Percentiles rank a stretch among this genome's conserved stretches.
Conservation (phyloP, 2,113 vertebrate genomes). For the Gymnobelideus leadbeateri region DNA sequence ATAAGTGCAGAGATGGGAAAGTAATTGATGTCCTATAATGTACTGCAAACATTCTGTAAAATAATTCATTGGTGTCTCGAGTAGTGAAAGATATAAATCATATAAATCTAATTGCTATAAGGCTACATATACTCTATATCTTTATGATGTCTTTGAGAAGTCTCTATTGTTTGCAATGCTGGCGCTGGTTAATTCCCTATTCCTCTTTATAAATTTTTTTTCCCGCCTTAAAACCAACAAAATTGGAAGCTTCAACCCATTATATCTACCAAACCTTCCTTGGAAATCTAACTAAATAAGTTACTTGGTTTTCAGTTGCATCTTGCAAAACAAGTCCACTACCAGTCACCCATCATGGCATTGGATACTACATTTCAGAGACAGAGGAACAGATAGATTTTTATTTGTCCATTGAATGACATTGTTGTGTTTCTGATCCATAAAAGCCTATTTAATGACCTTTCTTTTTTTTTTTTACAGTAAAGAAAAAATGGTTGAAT, state of each 20-base stretch:
- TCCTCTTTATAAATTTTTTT: background rate
- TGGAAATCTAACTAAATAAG: background rate
- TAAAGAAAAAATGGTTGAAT: background rate
- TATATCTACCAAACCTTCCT: background rate
- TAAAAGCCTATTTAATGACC: no score
- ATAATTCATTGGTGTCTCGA: background rate
- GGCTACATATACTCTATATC: background rate
- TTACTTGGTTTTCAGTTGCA: background rate
- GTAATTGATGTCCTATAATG: background rate
- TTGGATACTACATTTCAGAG: no score
- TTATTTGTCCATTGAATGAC: background rate
- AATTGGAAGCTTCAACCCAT: background rate
- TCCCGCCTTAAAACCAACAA: background rate
- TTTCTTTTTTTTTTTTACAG: background rate
- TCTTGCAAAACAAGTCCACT: background rate
- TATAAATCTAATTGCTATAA: background rate
- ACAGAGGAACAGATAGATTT: background rate
- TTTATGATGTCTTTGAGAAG: background rate
- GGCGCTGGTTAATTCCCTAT: background rate
- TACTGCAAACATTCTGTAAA: background rate
- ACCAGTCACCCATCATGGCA: background rate
- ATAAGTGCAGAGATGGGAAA: background rate
- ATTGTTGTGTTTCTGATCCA: background rate
- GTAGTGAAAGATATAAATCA: background rate
- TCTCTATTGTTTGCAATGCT: background rate